Conservation (phyloP, 2,797 vertebrate species). For the Zalophus californianus region DNA sequence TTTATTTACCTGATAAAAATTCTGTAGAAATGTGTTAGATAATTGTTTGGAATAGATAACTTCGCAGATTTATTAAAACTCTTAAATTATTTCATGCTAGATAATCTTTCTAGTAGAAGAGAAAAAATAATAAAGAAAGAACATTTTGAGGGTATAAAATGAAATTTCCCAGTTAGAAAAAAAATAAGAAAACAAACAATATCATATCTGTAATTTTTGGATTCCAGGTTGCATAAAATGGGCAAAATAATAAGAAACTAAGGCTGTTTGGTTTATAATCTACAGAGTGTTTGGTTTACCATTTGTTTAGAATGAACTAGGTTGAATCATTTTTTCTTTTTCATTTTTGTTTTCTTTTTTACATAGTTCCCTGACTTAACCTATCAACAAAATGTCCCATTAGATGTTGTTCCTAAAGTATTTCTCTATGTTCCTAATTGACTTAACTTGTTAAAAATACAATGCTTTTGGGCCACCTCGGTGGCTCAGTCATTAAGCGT, state of each 20-base stretch:
- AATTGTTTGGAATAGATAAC: neutral
- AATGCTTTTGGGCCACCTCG: neutral
- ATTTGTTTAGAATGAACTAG: neutral
- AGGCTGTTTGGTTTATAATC: neutral
- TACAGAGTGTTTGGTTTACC: neutral
- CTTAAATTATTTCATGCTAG: neutral
- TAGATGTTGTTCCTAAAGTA: neutral
- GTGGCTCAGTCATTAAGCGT: too few relatives aligned
- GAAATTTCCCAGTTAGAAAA: neutral
- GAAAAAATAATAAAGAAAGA: constrained; percentile 24
- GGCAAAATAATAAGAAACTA: neutral
- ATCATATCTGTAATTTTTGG: neutral
- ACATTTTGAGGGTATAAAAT: neutral
- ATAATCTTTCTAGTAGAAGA: neutral
- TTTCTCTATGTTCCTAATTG: constrained; percentile 67
- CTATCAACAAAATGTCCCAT: constrained; percentile 49
- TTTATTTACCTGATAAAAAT: neutral
- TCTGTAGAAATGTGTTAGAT: neutral
- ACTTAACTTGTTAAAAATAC: constrained; percentile 1
- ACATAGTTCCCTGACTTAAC: neutral
- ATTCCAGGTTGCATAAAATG: neutral
- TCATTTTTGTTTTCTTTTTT: neutral
- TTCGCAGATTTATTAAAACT: neutral
- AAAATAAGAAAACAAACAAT: constrained; percentile 35
- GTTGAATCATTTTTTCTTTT: constrained; percentile 1